These are phyloP conservation scores for Cynocephalus volans DNA, from an alignment of 2,113 vertebrate genomes.

Conservation along the genomic window DNA sequence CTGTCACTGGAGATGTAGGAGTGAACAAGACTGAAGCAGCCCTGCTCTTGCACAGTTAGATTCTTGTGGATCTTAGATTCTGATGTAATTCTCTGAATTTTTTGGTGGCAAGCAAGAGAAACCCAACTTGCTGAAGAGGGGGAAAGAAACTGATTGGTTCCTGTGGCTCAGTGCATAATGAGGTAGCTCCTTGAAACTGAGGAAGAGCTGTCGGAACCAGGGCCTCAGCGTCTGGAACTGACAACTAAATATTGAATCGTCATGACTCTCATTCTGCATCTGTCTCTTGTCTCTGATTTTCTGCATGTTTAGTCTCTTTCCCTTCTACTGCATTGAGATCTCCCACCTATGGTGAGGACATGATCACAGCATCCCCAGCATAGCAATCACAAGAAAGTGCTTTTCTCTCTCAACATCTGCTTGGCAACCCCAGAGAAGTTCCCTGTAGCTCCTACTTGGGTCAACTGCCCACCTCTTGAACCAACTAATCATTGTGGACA, in stretches of 20 bases:
- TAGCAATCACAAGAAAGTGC: not conserved
- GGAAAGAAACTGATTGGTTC: not conserved
- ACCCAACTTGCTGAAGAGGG: not conserved
- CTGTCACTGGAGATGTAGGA: fast-evolving
- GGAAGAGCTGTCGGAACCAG: not conserved
- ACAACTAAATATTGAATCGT: not conserved
- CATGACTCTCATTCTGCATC: not conserved
- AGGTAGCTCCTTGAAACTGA: not conserved
- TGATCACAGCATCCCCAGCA: not conserved
- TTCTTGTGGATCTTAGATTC: not conserved
- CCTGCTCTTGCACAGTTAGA: not conserved
- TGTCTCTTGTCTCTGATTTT: not conserved
- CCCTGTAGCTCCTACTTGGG: not conserved
- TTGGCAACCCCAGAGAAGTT: not conserved
- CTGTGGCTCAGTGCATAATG: not conserved
- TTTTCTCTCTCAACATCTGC: not conserved
- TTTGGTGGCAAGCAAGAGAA: conserved; percentile 10
- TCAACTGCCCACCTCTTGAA: not conserved
- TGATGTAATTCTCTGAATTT: not conserved
- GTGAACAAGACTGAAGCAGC: not conserved
- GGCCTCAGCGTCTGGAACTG: not conserved
- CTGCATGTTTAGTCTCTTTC: not conserved
- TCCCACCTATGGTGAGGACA: not conserved
- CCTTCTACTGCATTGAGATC: not conserved
- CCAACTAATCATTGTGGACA: not conserved